Evolutionary conservation across 2,888 invertebrate genomes (phyloP).

Genomic region (Spodoptera littoralis): DNA sequence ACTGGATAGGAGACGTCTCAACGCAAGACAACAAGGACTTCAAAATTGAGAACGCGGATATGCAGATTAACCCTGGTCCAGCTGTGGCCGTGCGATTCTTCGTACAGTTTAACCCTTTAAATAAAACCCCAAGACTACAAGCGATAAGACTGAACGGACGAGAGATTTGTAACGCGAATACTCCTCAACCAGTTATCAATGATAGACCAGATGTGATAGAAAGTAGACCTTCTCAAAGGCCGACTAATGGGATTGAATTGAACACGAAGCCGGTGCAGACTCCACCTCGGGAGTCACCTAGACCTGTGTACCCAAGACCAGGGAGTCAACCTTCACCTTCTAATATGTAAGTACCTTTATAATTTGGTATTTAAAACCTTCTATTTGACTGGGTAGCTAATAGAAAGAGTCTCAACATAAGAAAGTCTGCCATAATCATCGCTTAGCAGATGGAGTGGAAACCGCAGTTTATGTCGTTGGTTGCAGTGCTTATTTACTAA

Average conservation of each 20-base stretch:
- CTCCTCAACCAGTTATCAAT: conserved; percentile 65
- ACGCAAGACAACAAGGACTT: conserved; percentile 89
- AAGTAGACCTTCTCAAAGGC: conserved; percentile 11
- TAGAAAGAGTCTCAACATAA: too few species aligned
- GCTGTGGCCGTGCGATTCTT: conserved; percentile 89
- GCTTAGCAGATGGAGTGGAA: too few species aligned
- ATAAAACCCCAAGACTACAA: conserved; percentile 82
- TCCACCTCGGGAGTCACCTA: conserved; percentile 59
- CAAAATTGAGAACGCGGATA: conserved; percentile 88
- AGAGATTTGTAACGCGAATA: conserved; percentile 87
- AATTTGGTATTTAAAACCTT: not conserved
- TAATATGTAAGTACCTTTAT: conserved; percentile 74
- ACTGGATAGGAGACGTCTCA: conserved; percentile 89
- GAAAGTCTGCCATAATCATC: too few species aligned
- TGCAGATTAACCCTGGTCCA: conserved; percentile 88
- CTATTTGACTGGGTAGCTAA: too few species aligned
- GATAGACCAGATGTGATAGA: conserved; percentile 60
- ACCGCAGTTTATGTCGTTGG: too few species aligned
- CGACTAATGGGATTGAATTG: conserved; percentile 12
- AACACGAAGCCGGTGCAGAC: conserved; percentile 66
- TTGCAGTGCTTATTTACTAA: too few species aligned
- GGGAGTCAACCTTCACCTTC: conserved; percentile 65
- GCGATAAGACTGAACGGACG: conserved; percentile 89
- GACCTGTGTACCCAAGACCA: conserved; percentile 77
- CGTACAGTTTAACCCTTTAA: conserved; percentile 87